Evolutionary conservation across 2,797 vertebrate genomes (phyloP), one percentile per base, ranked within the genome.

Genomic region (Odontamblyopus lacepedii): DNA sequence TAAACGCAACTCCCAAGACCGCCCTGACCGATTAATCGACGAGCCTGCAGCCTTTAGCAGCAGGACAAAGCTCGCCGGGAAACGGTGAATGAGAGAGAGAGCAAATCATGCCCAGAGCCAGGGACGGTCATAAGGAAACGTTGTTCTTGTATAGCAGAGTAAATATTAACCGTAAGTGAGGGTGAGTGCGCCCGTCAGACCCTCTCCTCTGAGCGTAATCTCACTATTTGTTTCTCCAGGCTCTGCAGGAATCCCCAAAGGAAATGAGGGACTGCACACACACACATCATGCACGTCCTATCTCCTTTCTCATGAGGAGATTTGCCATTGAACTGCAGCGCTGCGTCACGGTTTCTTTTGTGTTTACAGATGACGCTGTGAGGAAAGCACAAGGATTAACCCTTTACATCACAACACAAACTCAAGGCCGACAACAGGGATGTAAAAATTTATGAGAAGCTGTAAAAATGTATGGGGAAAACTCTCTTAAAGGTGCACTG

Each of bases 161-260:
- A 90, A 93, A 92, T 91, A 93, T 93, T 92, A 91, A 89, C 87
- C 84, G 83, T 87, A 82, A 86, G 77, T 69, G 78, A 32, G 79
- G 83, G 27, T 5, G 78, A 32, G 79, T 83, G 29, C 6, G 83
- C 79, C 78, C 78, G 87, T 76, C 85, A 79, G 70, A 84, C 88
- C 79, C 79, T 15, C 44, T 15, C 82, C 82, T 86, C 84, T 83
- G 70, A 90, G 74, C 23, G 51, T 77, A 88, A 90, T 88, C 83
- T 81, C 56, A 0, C 7, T 12, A 59, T 87, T 82, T 90, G 85
- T 89, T 89, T 88, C 80, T 71, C 82, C 84, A 81, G 77, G 73
- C 70, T 85, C 78, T 83, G 74, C 74, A 87, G 91, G 92, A 93
- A 93, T 94, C 87, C 91, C 90, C 90, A 2, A 30, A 89, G 93